Evolutionary conservation across 2,113 vertebrate species (phyloP).

Genomic region (Leptocoma aspasia): DNA sequence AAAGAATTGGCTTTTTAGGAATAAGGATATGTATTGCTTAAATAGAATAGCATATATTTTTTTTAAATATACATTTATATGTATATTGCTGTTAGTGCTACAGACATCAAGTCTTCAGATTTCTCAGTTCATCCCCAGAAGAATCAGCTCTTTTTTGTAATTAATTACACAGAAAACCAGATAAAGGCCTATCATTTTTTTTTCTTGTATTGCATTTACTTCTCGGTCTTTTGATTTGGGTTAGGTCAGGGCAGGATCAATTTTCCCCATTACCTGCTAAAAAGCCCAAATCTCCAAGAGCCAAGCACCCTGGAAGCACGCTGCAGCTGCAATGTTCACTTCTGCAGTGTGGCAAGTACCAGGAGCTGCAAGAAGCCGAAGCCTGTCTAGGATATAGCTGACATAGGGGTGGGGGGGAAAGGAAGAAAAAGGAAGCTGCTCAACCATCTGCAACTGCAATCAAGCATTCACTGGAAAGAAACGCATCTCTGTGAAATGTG

Average conservation of each 20-base stretch:
- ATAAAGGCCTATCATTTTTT: not conserved
- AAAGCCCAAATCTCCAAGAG: not conserved
- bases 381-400: not conserved
- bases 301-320: not conserved
- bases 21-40: not conserved
- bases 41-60: not conserved
- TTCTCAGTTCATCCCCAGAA: not conserved
- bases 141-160: not conserved
- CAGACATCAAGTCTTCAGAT: not conserved
- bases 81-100: not conserved
- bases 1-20: not conserved
- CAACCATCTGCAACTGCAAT: not conserved
- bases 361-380: not conserved
- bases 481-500: not conserved
- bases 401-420: accelerated
- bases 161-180: not conserved
- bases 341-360: not conserved
- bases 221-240: not conserved
- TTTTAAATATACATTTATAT: not conserved
- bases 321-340: not conserved
- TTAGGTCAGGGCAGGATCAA: not conserved
- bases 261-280: not conserved
- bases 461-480: not conserved
- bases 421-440: not conserved
- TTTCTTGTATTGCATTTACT: not conserved